phyloP scores from a whole-genome alignment of 2,797 vertebrate species.

The Tinamus major region DNA sequence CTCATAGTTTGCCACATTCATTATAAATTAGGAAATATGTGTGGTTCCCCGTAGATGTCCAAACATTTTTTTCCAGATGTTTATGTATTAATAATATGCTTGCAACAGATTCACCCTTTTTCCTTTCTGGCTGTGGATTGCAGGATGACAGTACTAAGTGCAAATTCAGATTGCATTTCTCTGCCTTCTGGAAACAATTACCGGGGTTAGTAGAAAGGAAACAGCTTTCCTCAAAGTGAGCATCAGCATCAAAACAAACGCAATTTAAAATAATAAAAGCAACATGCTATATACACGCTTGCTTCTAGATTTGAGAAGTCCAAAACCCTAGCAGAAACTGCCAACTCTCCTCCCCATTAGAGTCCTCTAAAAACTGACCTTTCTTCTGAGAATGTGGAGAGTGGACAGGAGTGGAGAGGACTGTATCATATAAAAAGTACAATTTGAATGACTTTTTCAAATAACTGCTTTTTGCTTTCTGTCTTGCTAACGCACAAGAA shows the following conservation, averaged over 20 bases:
- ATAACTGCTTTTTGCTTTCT: neutral
- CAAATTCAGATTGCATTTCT: neutral
- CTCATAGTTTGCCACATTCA: neutral
- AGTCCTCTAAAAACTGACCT: neutral
- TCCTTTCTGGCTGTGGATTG: neutral
- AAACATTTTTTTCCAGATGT: neutral
- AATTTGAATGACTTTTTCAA: neutral
- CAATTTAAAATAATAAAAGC: neutral
- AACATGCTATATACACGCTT: neutral
- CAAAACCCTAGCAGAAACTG: neutral
- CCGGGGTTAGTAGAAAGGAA: neutral
- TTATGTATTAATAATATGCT: neutral
- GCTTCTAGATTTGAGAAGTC: neutral
- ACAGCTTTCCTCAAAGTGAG: neutral
- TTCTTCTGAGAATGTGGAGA: neutral
- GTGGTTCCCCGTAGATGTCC: neutral
- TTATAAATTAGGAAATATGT: neutral
- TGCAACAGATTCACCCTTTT: neutral
- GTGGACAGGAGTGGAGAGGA: neutral
- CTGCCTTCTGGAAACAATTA: neutral
- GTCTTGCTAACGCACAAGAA: neutral
- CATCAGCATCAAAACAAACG: neutral
- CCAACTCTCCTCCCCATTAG: neutral
- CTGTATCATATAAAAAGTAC: neutral
- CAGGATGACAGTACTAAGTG: neutral